Base-by-base conservation (phyloP, 2,113 vertebrate genomes). In the Stigmatopora argus region DNA sequence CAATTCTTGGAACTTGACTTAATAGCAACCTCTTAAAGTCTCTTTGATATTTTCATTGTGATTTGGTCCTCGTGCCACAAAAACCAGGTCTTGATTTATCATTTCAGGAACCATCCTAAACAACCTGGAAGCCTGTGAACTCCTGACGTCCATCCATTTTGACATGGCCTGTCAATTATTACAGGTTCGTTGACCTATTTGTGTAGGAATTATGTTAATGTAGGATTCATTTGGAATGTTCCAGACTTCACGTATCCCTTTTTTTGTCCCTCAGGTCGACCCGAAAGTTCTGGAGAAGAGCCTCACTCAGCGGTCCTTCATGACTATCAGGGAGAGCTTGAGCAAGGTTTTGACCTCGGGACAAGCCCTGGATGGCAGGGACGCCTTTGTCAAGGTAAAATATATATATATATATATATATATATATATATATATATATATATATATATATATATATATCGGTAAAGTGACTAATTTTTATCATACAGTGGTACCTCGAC, bases 341-440 rank as follows among this genome's bases (percentile, higher is more conserved):
- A 91, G 90, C 77, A 94, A 90, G 70, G 87, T 86, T 35, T 87
- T 98, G 79, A 95, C 86, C 34, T 62, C 90, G 1, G 41, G 56
- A 23, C 95, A 98, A 86, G 95, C 97, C 4, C 70, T 90, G 21
- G 94, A 93, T 17, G 92, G 93, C 61, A 93, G 91, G 71, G 93
- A 99, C 5, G 96, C 95, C 47, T 95, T 99, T 72, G 92, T 93
- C 75, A 99, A 99, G 91, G 97, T 98, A 75, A 79, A 41, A n/a
- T n/a, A n/a, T n/a, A n/a, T n/a, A n/a, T n/a, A n/a, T n/a, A n/a
- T n/a, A n/a, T n/a, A n/a, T n/a, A n/a, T n/a, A n/a, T n/a, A n/a
- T n/a, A n/a, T n/a, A n/a, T n/a, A n/a, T n/a, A n/a, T n/a, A n/a
- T n/a, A n/a, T n/a, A n/a, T n/a, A n/a, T n/a, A n/a, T n/a, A n/a